phyloP scores from a whole-genome alignment of 2,888 invertebrate species.

The Habrosyne pyritoides region DNA sequence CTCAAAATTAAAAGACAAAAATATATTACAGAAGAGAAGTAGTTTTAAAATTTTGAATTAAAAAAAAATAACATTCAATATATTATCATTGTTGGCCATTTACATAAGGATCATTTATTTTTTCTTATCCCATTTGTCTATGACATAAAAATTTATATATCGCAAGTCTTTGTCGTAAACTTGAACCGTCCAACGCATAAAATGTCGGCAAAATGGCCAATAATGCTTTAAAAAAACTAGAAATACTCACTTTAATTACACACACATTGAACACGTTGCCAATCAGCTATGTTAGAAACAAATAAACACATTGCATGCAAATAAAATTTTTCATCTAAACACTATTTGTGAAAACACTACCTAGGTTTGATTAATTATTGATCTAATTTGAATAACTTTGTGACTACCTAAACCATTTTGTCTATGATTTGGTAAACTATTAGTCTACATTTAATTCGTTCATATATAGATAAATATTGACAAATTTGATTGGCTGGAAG shows the following conservation, averaged over 20 bases:
- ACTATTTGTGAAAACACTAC: slow-evolving; percentile 19
- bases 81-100: neutral
- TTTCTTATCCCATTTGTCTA: too few relatives aligned
- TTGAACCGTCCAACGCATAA: too few relatives aligned
- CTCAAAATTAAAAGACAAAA: neutral
- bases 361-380: neutral
- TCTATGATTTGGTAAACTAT: neutral
- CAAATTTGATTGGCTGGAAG: too few relatives aligned
- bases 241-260: neutral
- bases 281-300: slow-evolving; percentile 17
- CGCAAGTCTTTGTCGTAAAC: too few relatives aligned
- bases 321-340: slow-evolving; percentile 25
- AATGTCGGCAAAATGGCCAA: too few relatives aligned
- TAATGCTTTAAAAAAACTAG: neutral
- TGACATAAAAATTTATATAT: too few relatives aligned
- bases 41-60: neutral
- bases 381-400: neutral
- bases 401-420: neutral
- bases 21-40: neutral
- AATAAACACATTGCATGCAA: slow-evolving; percentile 42
- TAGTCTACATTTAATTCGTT: neutral
- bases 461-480: neutral
- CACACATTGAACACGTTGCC: slow-evolving; percentile 26
- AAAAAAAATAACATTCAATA: neutral
- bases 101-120: neutral